phyloP scores from a whole-genome alignment of 2,797 vertebrate species.

The Hippocampus kuda region DNA sequence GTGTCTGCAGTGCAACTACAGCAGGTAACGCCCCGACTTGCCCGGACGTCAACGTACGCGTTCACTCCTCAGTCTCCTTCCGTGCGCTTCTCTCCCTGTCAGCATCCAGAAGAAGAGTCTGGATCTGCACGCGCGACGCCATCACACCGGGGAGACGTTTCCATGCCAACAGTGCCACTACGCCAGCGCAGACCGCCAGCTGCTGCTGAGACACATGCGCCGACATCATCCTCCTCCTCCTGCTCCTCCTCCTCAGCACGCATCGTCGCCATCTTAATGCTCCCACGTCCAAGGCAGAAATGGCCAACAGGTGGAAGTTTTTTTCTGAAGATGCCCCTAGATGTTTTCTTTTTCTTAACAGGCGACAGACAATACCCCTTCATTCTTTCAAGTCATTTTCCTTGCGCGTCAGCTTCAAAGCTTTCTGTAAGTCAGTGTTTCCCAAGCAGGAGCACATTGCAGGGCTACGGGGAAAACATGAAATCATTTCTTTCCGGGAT shows the following conservation, averaged over 20 bases:
- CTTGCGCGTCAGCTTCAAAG: no score
- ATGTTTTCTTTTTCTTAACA: no score
- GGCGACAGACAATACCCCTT: no score
- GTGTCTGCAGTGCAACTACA: conserved; percentile 58
- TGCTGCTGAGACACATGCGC: conserved; percentile 55
- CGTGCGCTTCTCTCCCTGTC: background rate
- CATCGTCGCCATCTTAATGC: no score
- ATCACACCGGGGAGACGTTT: conserved; percentile 63
- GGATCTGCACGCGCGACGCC: conserved; percentile 60
- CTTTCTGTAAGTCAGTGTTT: no score
- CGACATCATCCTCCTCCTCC: conserved; percentile 46
- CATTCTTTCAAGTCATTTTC: no score
- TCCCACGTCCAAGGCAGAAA: no score
- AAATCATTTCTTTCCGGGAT: no score
- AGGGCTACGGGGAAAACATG: no score
- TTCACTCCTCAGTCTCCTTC: background rate
- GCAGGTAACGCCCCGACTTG: conserved; percentile 47
- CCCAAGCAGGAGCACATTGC: no score
- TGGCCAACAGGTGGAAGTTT: no score
- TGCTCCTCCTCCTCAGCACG: background rate
- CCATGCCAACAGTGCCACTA: conserved; percentile 60
- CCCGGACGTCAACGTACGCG: background rate
- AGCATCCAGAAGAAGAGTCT: conserved; percentile 76
- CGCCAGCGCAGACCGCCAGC: conserved; percentile 61
- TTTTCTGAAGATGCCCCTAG: no score